Conservation (phyloP, 2,113 vertebrate genomes). For the Nannobrachium achirus region DNA sequence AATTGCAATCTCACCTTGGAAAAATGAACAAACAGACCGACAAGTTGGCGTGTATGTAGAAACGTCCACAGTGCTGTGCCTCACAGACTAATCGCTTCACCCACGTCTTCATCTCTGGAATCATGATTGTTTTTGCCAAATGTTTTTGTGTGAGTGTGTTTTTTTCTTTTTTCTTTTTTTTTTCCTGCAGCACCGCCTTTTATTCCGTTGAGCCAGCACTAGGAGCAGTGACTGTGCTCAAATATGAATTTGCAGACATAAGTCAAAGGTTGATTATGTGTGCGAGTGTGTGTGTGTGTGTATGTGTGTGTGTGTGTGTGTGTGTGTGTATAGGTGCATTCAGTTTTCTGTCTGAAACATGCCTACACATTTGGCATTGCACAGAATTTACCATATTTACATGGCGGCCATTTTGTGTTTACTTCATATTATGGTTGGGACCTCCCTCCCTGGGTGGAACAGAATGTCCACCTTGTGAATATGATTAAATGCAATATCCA, state of each 20-base stretch:
- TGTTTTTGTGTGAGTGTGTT: constrained; percentile 19
- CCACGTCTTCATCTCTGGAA: constrained; percentile 33
- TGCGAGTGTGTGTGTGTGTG: too few relatives aligned
- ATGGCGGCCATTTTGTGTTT: background rate
- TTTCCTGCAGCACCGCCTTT: background rate
- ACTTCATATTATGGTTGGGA: too few relatives aligned
- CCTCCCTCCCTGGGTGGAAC: too few relatives aligned
- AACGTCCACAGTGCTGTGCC: constrained; percentile 48
- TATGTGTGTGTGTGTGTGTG: too few relatives aligned
- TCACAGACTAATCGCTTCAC: constrained; percentile 52
- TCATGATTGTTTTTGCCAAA: constrained; percentile 60
- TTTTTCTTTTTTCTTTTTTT: background rate
- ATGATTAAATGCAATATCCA: constrained; percentile 17
- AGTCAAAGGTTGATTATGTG: too few relatives aligned
- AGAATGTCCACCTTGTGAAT: constrained; percentile 1
- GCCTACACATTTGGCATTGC: constrained; percentile 43
- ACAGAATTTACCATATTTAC: constrained; percentile 22
- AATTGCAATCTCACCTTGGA: constrained; percentile 38
- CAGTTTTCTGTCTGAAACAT: constrained; percentile 13
- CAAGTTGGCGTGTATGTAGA: constrained; percentile 37
- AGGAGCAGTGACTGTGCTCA: constrained; percentile 43
- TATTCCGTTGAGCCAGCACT: constrained; percentile 14
- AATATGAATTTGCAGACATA: constrained; percentile 39
- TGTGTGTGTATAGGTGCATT: too few relatives aligned
- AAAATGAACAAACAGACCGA: constrained; percentile 44